phyloP scores from a whole-genome alignment of 2,797 vertebrate species.

The Acomys russatus region DNA sequence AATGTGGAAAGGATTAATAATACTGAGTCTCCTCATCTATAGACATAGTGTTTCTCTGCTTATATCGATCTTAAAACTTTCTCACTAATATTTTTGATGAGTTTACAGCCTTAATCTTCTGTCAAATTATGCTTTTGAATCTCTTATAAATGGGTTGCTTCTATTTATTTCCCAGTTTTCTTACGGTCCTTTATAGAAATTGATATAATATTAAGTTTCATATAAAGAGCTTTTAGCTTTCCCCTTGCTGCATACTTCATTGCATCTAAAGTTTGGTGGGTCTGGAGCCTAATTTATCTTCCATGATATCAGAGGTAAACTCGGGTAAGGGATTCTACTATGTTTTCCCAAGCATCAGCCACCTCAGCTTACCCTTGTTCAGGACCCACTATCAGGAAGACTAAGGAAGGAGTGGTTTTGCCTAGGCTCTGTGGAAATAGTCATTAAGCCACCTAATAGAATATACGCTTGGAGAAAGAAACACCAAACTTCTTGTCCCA shows the following conservation, averaged over 20 bases:
- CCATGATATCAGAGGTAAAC: not conserved
- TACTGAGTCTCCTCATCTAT: not conserved
- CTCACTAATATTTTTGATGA: conserved; percentile 1
- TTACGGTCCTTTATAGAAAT: not conserved
- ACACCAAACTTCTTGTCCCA: not conserved
- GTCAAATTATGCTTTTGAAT: conserved; percentile 17
- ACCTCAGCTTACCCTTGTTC: not conserved
- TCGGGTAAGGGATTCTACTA: not conserved
- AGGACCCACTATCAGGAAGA: not conserved
- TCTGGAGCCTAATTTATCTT: conserved; percentile 5
- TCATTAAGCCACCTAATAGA: too few species aligned
- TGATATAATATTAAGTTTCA: conserved; percentile 40
- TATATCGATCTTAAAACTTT: not conserved
- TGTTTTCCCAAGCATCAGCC: not conserved
- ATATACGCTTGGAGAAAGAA: conserved; percentile 6
- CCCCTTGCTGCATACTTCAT: not conserved
- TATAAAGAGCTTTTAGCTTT: not conserved
- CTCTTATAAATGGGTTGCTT: not conserved
- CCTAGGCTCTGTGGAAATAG: too few species aligned
- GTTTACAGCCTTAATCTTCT: not conserved
- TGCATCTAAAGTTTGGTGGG: not conserved
- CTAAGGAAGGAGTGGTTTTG: too few species aligned
- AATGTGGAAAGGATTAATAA: not conserved
- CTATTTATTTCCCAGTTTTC: conserved; percentile 47
- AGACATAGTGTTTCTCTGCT: not conserved